Base-by-base conservation (phyloP, 2,113 vertebrate genomes). In the Martes martes region DNA sequence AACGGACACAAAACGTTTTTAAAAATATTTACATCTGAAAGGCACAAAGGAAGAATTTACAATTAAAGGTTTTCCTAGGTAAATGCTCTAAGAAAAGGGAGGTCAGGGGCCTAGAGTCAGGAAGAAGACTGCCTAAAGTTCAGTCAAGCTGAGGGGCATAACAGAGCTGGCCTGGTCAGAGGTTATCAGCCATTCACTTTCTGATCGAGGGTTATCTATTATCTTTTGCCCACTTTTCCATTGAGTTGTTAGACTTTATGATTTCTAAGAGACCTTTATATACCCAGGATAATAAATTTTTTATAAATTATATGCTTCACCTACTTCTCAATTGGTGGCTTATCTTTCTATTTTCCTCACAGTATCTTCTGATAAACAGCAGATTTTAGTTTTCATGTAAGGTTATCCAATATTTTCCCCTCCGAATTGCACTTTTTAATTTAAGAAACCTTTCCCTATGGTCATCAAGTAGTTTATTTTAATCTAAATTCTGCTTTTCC, bases 401-500 rank as follows among this genome's bases (percentile, higher is more conserved):
- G 82, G 11, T 69, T 57, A 47, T n/a, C 4, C 14, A 83, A 2
- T 52, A 65, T 74, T 84, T 52, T 63, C 73, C 42, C 14, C n/a
- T 69, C 39, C 63, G 18, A 74, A 76, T 15, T 61, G 11, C 4
- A 74, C 6, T 80, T 73, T 83, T 90, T 69, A 9, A 82, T 65
- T 82, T 89, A 67, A 83, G 21, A 88, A 74, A 76, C 2, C 1
- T 16, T 85, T 91, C 79, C n/a, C 42, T 83, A 6, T 83, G 52
- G 24, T 39, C 50, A 76, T 55, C 21, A 93, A 76, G 21, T 21
- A 3, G 21, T 42, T 76, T 78, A 73, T 63, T 78, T 86, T 82
- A 78, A 52, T 78, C 50, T 82, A 88, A 94, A 81, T n/a, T 84
- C 76, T 95, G 21, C 45, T 96, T 94, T 93, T 65, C 36, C 73